A percentile compares a stretch with the other conserved stretches of the same genome.
Conservation (phyloP, 2,797 vertebrate genomes). For the Naso thynnoides region DNA sequence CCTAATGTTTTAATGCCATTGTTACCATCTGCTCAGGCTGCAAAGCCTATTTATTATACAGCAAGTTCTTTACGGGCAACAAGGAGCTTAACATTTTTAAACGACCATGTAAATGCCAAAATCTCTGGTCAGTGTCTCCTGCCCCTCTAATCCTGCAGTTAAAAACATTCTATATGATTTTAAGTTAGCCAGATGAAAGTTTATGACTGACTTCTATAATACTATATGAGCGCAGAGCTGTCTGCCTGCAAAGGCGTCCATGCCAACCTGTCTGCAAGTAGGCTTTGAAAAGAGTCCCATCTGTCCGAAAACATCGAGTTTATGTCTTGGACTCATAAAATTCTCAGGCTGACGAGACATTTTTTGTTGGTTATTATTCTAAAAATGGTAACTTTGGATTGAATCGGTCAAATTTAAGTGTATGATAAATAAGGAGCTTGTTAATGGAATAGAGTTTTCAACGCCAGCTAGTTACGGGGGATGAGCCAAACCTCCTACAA, state of each 20-base stretch:
- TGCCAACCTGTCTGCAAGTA: constrained; percentile 26
- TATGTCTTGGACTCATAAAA: constrained; percentile 4
- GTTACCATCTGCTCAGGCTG: constrained; percentile 64
- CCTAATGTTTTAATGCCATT: constrained; percentile 74
- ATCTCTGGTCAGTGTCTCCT: constrained; percentile 35
- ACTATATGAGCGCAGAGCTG: constrained; percentile 8
- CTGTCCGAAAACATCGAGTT: constrained; percentile 20
- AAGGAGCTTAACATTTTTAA: constrained; percentile 53
- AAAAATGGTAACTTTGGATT: constrained; percentile 29
- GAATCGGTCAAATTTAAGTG: constrained; percentile 42
- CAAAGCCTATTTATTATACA: constrained; percentile 59
- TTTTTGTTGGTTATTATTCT: background rate
- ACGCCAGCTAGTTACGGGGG: constrained; percentile 58
- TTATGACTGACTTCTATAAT: constrained; percentile 24
- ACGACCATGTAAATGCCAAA: constrained; percentile 29
- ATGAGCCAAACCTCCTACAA: constrained; percentile 64
- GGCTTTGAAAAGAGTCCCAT: constrained; percentile 28
- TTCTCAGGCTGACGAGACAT: constrained; percentile 9
- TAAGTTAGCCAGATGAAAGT: constrained; percentile 10
- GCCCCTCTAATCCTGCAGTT: constrained; percentile 2
- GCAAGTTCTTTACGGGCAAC: constrained; percentile 46
- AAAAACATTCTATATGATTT: constrained; percentile 11
- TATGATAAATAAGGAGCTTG: constrained; percentile 28
- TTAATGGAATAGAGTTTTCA: constrained; percentile 49
- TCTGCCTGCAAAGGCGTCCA: constrained; percentile 1